Base-by-base conservation (phyloP, 2,888 invertebrate species). In the Chorisops tibialis region DNA sequence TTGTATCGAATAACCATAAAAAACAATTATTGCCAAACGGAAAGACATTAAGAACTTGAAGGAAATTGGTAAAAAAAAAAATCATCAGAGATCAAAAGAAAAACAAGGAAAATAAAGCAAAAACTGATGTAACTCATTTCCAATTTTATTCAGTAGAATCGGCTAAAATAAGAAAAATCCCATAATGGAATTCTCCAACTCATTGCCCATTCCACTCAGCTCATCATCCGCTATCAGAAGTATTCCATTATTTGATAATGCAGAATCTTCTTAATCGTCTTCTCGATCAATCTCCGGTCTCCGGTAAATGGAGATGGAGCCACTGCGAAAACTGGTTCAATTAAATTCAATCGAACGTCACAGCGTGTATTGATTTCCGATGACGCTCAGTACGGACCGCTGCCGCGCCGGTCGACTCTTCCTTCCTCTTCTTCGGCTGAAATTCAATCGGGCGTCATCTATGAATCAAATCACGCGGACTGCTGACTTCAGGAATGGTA, bases 401-500 rank as follows among this genome's bases (percentile, higher is more conserved):
- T 2, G 30, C 30, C 1, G 30, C 30, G 30, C 5, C 30, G 9
- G 30, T 7, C 5, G 30, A 30, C 30, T 30, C 24, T 24, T 56
- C 24, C 22, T 30, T n/a, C n/a, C n/a, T n/a, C n/a, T 43, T 39
- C 56, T 14, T 41, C 18, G 11, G 41, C 18, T 47, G 59, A 59
- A 59, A 59, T 38, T 21, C 39, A 22, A 59, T 59, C 59, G 47
- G 49, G 38, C 59, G 49, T 59, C 19, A 48, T 47, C 48, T 22
- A 49, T 59, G 59, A 59, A 59, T 38, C 59, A 59, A 59, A 48
- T 59, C 59, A 48, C 59, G 59, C 48, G 48, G 59, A 59, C 49
- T 59, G 48, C 48, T 59, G 48, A 48, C 48, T 59, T 18, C 45
- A 59, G 48, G 47, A 48, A 56, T 56, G 56, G 59, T 59, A 59